These are phyloP conservation scores for Ceratosolen solmsi DNA, from an alignment of 1,140 invertebrate species.

Conservation along the genomic window DNA sequence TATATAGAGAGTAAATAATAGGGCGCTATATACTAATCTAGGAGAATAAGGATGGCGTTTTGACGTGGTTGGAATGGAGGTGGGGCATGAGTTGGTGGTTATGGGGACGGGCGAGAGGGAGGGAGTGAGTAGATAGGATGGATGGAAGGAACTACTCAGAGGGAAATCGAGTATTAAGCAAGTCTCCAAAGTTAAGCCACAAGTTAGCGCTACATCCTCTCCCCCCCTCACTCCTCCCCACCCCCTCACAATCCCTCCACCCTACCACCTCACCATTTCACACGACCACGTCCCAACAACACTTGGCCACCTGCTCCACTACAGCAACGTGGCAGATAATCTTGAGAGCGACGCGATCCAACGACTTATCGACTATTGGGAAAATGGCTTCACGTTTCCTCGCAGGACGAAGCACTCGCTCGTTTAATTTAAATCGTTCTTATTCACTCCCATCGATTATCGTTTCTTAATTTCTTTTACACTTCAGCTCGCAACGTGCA, in stretches of 20 bases:
- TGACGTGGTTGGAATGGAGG: too few species aligned
- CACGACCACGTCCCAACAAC: too few species aligned
- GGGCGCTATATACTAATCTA: too few species aligned
- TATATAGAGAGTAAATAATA: too few species aligned
- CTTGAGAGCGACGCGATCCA: not conserved
- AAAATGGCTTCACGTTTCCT: slow-evolving; percentile 38
- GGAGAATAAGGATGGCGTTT: too few species aligned
- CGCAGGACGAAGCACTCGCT: slow-evolving; percentile 31
- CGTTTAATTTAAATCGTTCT: slow-evolving; percentile 41
- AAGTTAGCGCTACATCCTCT: not conserved
- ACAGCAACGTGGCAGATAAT: not conserved
- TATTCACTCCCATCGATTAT: not conserved
- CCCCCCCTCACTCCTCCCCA: too few species aligned
- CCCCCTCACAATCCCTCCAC: too few species aligned
- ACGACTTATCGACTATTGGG: slow-evolving; percentile 12
- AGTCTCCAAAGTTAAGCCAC: slow-evolving; percentile 28
- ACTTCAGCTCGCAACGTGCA: not conserved
- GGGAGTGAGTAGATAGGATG: too few species aligned
- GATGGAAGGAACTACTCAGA: not conserved
- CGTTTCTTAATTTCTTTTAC: slow-evolving; percentile 9
- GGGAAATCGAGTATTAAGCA: slow-evolving; percentile 50
- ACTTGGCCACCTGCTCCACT: too few species aligned
- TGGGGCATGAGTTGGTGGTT: too few species aligned
- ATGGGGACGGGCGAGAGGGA: too few species aligned
- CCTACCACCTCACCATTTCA: too few species aligned